Evolutionary conservation across 2,888 invertebrate species (phyloP).

Genomic region (Hemicrepidius hirtus): DNA sequence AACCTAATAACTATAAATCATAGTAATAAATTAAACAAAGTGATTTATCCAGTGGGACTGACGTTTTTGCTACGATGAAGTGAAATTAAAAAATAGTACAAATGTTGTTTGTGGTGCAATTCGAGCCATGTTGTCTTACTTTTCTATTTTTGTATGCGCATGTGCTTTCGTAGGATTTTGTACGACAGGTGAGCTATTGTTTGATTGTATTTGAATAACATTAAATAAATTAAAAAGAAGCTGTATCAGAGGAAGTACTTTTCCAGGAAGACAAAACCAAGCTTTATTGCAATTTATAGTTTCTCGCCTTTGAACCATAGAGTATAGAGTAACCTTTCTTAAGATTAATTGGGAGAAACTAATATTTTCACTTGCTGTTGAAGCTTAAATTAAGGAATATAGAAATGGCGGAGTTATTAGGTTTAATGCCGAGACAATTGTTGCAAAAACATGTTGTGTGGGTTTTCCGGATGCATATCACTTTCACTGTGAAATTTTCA

Average conservation of each 20-base stretch:
- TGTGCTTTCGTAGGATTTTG: slow-evolving; percentile 43
- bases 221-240: no score
- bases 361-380: background rate
- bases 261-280: background rate
- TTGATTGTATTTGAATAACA: background rate
- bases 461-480: background rate
- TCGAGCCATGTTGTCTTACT: slow-evolving; percentile 48
- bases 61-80: slow-evolving; percentile 16
- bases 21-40: background rate
- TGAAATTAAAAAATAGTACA: slow-evolving; percentile 40
- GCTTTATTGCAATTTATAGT: background rate
- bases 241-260: background rate
- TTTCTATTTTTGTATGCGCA: slow-evolving; percentile 45
- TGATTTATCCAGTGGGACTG: background rate
- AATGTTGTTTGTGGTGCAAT: slow-evolving; percentile 42
- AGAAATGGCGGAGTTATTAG: no score
- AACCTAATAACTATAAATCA: background rate
- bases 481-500: background rate
- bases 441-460: no score
- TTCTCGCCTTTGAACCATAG: background rate
- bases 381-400: no score
- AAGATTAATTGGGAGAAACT: background rate
- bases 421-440: no score
- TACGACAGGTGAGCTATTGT: slow-evolving; percentile 32
- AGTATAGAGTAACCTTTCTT: background rate